phyloP scores from a whole-genome alignment of 2,113 vertebrate genomes.

The Calypte anna region DNA sequence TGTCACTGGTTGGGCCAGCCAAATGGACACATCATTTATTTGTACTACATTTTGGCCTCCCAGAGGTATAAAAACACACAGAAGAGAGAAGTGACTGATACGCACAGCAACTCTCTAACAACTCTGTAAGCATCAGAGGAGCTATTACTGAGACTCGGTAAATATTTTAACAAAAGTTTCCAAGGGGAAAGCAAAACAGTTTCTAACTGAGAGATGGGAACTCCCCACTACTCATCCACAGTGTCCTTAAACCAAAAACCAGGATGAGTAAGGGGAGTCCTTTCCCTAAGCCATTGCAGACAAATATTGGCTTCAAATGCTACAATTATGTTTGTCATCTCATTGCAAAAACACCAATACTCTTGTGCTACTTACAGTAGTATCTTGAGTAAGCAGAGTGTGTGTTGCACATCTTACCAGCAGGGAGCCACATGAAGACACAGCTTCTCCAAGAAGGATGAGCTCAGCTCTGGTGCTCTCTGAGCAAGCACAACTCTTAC shows the following conservation, averaged over 20 bases:
- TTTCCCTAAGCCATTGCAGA: neutral
- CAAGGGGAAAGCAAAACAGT: neutral
- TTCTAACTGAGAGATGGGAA: neutral
- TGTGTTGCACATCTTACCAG: neutral
- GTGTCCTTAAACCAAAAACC: neutral
- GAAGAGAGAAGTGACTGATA: neutral
- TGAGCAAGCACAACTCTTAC: neutral
- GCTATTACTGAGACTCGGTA: neutral
- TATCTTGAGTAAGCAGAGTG: neutral
- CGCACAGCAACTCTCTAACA: neutral
- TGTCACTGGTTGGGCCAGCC: neutral
- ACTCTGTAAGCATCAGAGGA: neutral
- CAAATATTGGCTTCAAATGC: neutral
- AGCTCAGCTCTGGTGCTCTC: neutral
- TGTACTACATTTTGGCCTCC: neutral
- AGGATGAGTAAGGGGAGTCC: neutral
- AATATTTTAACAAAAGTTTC: neutral
- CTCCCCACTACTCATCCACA: accelerated
- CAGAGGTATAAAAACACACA: neutral
- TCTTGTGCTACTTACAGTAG: neutral
- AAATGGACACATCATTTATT: neutral
- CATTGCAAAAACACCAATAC: neutral
- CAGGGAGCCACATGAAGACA: neutral
- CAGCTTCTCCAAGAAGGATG: neutral
- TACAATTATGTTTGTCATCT: neutral